phyloP scores from a whole-genome alignment of 2,797 vertebrate genomes.

The Fistularia commersonii region DNA sequence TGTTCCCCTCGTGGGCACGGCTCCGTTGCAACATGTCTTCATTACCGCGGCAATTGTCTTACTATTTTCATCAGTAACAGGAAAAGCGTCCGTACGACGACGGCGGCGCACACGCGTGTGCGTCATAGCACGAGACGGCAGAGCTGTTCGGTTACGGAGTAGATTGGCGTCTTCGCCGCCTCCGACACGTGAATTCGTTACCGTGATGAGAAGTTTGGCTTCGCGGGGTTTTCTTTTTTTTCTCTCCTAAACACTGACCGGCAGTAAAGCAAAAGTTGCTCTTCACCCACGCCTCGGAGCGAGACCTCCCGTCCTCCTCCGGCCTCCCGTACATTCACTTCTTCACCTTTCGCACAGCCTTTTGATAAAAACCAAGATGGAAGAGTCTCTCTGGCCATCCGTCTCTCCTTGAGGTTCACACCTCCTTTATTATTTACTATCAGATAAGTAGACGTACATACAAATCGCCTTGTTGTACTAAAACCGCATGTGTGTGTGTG shows the following conservation, averaged over 20 bases:
- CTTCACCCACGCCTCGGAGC: slow-evolving; percentile 65
- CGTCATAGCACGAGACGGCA: too few species aligned
- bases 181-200: too few species aligned
- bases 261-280: slow-evolving; percentile 61
- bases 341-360: slow-evolving; percentile 63
- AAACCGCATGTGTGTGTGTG: slow-evolving; percentile 18
- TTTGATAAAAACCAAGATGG: slow-evolving; percentile 65
- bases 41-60: slow-evolving; percentile 59
- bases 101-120: too few species aligned
- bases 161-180: too few species aligned
- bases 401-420: slow-evolving; percentile 69
- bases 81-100: too few species aligned
- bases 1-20: slow-evolving; percentile 61
- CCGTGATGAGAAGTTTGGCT: too few species aligned
- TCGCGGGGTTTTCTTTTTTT: slow-evolving; percentile 29
- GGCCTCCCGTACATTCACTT: slow-evolving; percentile 33
- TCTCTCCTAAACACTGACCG: slow-evolving; percentile 45
- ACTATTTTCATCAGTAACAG: slow-evolving; percentile 58
- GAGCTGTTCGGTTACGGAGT: too few species aligned
- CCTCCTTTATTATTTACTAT: slow-evolving; percentile 74
- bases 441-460: slow-evolving; percentile 55
- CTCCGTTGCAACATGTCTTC: slow-evolving; percentile 64
- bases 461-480: slow-evolving; percentile 51
- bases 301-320: slow-evolving; percentile 48
- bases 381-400: slow-evolving; percentile 65